Base-by-base conservation (phyloP, 2,113 vertebrate genomes). In the Paracyprichromis sp. region DNA sequence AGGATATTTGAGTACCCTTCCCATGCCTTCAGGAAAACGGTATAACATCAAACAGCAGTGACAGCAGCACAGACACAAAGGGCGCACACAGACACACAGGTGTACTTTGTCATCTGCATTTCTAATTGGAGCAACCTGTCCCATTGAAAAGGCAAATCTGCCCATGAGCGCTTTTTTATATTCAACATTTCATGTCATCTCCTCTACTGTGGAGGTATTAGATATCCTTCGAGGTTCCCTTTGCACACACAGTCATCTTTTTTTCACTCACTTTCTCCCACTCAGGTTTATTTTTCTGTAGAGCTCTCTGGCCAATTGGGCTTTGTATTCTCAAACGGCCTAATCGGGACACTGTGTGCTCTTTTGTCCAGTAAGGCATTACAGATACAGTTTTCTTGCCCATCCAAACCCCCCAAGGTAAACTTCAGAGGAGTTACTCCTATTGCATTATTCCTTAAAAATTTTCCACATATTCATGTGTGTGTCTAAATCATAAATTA, bases 301-400 rank as follows among this genome's bases (percentile, higher is more conserved):
- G 40, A 53, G 5, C 71, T 83, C n/a, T 40, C 78, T 82, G 69
- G 52, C 83, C 85, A 69, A 57, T 86, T 85, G 84, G 84, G 63
- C 19, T 86, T 82, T 66, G 57, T 16, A 83, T 17, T 88, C 88
- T 85, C 80, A 47, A 73, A 52, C 14, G 40, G 83, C 56, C 61
- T 88, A 71, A 92, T 88, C 34, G 4, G 89, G 87, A 91, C 88
- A 76, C 88, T 47, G 76, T 87, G 73, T 92, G 76, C 86, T 90
- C 50, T 89, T 89, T 86, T 8, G 40, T 90, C 87, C 84, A 86
- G 71, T 91, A 82, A 78, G 26, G 50, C 90, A 71, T 92, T 90
- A 86, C 87, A 83, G 89, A 90, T 91, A 90, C 82, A 80, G 66
- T 91, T 94, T 66, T 91, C 69, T 94, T 88, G 89, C 91, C 90